A percentile compares a stretch with the other conserved stretches of the same genome.
phyloP scores from a whole-genome alignment of 2,888 invertebrate species.

The Ophion ventricosus region DNA sequence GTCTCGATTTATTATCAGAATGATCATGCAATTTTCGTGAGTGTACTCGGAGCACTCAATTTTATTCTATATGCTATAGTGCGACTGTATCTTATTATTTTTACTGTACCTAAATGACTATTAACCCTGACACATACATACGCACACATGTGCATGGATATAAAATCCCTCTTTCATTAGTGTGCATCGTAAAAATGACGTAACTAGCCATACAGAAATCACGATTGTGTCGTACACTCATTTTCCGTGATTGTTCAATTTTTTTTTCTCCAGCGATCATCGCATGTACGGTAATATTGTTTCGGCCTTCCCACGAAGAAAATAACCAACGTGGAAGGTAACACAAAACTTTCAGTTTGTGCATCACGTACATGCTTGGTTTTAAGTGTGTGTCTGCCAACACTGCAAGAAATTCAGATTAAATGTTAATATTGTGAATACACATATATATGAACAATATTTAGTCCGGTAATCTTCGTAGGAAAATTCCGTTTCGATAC shows the following conservation, averaged over 20 bases:
- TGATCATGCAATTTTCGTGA: conserved; percentile 11
- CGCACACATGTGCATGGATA: no score
- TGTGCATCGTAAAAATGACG: conserved; percentile 61
- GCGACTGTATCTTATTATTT: conserved; percentile 18
- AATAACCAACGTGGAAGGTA: conserved; percentile 19
- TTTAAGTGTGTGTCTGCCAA: no score
- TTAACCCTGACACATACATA: neutral
- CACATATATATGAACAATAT: no score
- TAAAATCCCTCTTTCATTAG: conserved; percentile 17
- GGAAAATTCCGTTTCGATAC: no score
- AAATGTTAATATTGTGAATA: no score
- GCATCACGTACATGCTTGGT: neutral
- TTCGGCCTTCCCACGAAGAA: conserved; percentile 61
- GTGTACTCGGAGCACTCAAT: no score
- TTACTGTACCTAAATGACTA: conserved; percentile 26
- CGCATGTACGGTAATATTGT: conserved; percentile 54
- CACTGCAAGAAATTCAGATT: no score
- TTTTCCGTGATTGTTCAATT: conserved; percentile 36
- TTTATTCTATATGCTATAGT: conserved; percentile 5
- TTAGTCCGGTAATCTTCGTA: no score
- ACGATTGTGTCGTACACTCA: conserved; percentile 64
- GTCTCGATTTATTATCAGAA: conserved; percentile 28
- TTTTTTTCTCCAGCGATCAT: conserved; percentile 33
- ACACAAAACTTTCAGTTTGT: neutral
- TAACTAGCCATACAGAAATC: conserved; percentile 71